A percentile compares a stretch with the other conserved stretches of the same genome.
These are phyloP conservation scores for Patella depressa DNA, from an alignment of 2,888 invertebrate genomes.

Conservation along the genomic window DNA sequence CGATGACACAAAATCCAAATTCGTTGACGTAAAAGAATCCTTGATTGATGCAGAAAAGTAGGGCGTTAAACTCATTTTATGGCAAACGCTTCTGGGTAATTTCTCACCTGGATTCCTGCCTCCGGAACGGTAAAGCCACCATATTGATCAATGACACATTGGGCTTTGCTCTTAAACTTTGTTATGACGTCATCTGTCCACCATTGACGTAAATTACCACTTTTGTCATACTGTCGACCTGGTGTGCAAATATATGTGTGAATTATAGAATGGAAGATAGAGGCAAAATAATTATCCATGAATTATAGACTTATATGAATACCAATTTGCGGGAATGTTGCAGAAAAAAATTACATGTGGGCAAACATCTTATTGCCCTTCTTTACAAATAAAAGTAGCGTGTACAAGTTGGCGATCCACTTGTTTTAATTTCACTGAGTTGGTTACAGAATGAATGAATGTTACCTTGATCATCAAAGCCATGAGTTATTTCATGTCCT, in stretches of 20 bases:
- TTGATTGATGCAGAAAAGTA: too few species aligned
- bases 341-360: too few species aligned
- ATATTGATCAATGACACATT: constrained; percentile 93
- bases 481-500: constrained; percentile 96
- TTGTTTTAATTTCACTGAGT: too few species aligned
- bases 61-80: background rate
- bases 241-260: background rate
- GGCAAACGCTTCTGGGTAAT: background rate
- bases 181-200: constrained; percentile 95
- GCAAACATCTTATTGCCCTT: too few species aligned
- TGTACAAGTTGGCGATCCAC: too few species aligned
- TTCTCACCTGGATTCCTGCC: constrained; percentile 58
- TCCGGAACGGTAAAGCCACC: constrained; percentile 81
- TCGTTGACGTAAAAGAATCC: too few species aligned
- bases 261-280: too few species aligned
- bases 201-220: constrained; percentile 96
- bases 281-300: too few species aligned
- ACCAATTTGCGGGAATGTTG: too few species aligned
- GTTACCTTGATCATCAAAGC: constrained; percentile 85
- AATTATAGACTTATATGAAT: too few species aligned
- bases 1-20: too few species aligned
- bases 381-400: too few species aligned
- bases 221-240: constrained; percentile 86
- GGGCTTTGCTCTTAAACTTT: constrained; percentile 87
- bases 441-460: background rate